These are phyloP conservation scores for Aelia acuminata DNA, from an alignment of 2,888 invertebrate genomes.

Conservation along the genomic window DNA sequence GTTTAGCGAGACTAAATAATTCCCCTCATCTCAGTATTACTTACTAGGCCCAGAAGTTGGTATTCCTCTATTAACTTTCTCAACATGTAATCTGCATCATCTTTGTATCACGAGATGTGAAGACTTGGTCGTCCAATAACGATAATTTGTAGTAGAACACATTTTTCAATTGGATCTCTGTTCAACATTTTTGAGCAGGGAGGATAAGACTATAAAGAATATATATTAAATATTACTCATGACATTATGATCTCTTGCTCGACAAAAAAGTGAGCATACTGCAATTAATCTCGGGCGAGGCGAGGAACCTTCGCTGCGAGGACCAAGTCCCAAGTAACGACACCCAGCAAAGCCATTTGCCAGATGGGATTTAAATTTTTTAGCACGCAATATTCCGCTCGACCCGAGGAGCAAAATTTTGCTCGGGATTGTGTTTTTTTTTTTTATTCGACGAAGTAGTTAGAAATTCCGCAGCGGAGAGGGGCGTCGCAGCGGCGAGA, in stretches of 20 bases:
- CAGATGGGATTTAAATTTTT: slow-evolving; percentile 23
- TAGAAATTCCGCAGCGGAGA: not conserved
- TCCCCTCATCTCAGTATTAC: no score
- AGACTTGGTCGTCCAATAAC: no score
- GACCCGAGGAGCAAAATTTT: not conserved
- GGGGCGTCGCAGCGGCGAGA: not conserved
- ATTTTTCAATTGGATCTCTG: no score
- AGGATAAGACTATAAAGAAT: not conserved
- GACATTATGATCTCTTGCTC: not conserved
- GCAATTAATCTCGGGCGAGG: not conserved
- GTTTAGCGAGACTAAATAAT: no score
- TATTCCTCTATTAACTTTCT: no score
- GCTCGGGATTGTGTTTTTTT: not conserved
- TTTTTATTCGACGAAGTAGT: slow-evolving; percentile 3
- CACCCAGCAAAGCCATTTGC: slow-evolving; percentile 4
- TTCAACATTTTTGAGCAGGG: no score
- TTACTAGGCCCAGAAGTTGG: no score
- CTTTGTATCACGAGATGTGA: no score
- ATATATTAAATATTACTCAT: not conserved
- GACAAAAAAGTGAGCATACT: not conserved
- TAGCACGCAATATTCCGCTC: not conserved
- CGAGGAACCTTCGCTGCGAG: not conserved
- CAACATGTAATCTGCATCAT: no score
- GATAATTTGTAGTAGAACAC: no score
- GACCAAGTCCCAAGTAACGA: not conserved